Base-by-base conservation (phyloP, 2,113 vertebrate species). In the Paedocypris sp. region DNA sequence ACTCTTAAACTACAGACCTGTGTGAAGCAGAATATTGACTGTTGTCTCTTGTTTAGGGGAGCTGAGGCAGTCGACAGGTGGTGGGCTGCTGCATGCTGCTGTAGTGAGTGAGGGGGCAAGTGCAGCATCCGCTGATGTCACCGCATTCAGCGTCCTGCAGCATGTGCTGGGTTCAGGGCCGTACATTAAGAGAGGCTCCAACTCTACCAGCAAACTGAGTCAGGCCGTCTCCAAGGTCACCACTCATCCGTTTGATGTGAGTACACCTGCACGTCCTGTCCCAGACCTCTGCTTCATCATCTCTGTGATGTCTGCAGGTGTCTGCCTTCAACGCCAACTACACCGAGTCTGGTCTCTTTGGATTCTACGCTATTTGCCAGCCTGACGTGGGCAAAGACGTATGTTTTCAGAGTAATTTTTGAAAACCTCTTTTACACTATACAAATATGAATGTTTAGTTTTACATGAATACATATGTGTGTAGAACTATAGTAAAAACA, bases 281-380 rank as follows among this genome's bases (percentile, higher is more conserved):
- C 16, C 6, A 18, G 2, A 19, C 4, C 6, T 48, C 22, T 25
- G 22, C 16, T 9, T 29, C n/a, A 36, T 1, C 3, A 10, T 54
- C 1, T 52, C 12, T 48, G 8, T 32, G 10, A 35, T 19, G 7
- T 13, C 57, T 76, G 20, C 79, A 99, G 95, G 92, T 80, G 70
- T 88, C 87, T 0, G 88, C 90, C 15, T 94, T 96, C 73, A 93
- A 90, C 53, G 82, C 81, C 12, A 87, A 78, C 71, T 99, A 97
- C 79, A 88, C 89, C 0, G 95, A 99, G 79, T 93, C 92, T 36
- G 95, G 92, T 18, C 89, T 98, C 28, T 99, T 98, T 57, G 95
- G 95, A 4, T 29, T 99, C 64, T 96, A 93, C 45, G 87, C 86
- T 12, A 78, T 98, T 70, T 88, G 86, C 1, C 92, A 93, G 70